Conservation (phyloP, 2,113 vertebrate genomes). For the Microtus ochrogaster region DNA sequence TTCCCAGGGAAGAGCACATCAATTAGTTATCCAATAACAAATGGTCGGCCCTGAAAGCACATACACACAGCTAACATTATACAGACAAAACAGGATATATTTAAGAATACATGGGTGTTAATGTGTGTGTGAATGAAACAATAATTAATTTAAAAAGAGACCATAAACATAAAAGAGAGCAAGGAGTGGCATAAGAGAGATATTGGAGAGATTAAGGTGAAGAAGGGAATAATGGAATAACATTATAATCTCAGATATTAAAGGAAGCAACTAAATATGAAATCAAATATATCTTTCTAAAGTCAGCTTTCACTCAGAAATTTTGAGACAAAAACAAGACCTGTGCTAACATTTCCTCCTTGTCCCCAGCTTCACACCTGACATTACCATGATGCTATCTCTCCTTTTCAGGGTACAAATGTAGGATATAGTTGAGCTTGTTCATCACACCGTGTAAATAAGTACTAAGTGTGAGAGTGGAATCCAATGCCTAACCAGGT, state of each 20-base stretch:
- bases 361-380: not conserved
- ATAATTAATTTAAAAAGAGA: not conserved
- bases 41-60: not conserved
- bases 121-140: not conserved
- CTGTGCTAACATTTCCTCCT: not conserved
- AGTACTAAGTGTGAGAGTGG: not conserved
- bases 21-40: not conserved
- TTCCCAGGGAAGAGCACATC: not conserved
- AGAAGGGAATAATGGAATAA: not conserved
- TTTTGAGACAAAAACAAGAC: not conserved
- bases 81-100: not conserved
- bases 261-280: not conserved
- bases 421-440: not conserved
- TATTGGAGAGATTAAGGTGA: not conserved
- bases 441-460: not conserved
- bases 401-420: not conserved
- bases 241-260: not conserved
- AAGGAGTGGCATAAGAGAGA: too few species aligned
- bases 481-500: not conserved
- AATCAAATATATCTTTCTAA: not conserved
- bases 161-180: not conserved
- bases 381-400: not conserved
- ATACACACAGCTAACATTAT: not conserved
- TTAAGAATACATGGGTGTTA: not conserved
- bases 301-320: not conserved